phyloP scores from a whole-genome alignment of 2,888 invertebrate species.

The Drosophila demipolita region DNA sequence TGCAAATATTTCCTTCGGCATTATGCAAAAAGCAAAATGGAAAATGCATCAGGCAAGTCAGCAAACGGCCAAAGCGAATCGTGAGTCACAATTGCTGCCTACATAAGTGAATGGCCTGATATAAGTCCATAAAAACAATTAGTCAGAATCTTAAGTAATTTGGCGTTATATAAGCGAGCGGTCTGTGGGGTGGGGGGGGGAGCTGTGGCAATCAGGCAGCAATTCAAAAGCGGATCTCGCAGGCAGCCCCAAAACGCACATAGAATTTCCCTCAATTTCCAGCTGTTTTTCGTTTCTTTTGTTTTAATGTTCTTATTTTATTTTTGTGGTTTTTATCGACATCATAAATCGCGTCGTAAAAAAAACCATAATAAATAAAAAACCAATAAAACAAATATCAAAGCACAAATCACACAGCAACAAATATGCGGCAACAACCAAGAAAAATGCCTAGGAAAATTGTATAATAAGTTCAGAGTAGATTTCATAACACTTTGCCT shows the following conservation, averaged over 20 bases:
- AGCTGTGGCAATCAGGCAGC: conserved; percentile 4
- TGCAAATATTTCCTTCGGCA: conserved; percentile 56
- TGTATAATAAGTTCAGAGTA: conserved; percentile 54
- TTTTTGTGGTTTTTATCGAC: conserved; percentile 49
- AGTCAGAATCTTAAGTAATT: conserved; percentile 49
- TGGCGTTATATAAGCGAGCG: conserved; percentile 32
- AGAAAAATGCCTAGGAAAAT: conserved; percentile 50
- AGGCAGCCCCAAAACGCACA: conserved; percentile 19
- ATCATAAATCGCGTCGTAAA: conserved; percentile 62
- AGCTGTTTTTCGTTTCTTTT: conserved; percentile 16
- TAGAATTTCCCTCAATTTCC: conserved; percentile 23
- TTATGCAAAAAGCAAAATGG: conserved; percentile 52
- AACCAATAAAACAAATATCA: conserved; percentile 73
- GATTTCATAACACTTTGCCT: conserved; percentile 50
- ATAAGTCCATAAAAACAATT: conserved; percentile 39
- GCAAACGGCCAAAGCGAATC: conserved; percentile 10
- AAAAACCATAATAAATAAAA: conserved; percentile 60
- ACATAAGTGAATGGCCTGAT: conserved; percentile 24
- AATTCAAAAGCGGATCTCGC: conserved; percentile 33
- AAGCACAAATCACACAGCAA: conserved; percentile 55
- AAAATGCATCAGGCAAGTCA: conserved; percentile 20
- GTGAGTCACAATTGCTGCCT: conserved; percentile 37
- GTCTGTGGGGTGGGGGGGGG: rapidly evolving
- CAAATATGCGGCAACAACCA: conserved; percentile 19
- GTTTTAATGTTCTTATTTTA: neutral